Conservation (phyloP, 2,797 vertebrate species). For the Betta splendens region DNA sequence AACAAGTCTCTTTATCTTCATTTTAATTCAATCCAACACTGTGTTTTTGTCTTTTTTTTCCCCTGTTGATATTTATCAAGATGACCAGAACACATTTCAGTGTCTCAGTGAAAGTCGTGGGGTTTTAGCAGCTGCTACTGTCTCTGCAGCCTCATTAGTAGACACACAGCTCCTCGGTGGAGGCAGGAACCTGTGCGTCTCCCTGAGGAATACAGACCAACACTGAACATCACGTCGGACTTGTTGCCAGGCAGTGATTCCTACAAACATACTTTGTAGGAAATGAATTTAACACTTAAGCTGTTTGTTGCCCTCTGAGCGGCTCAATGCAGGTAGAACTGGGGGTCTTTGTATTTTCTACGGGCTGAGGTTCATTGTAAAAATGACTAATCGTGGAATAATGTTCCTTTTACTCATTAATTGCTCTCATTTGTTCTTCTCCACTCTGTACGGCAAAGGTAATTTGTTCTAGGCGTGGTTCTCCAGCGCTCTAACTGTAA, state of each 20-base stretch:
- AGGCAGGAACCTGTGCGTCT: slow-evolving; percentile 17
- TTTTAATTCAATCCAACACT: slow-evolving; percentile 21
- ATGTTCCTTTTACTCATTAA: slow-evolving; percentile 9
- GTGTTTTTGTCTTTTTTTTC: background rate
- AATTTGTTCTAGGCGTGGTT: slow-evolving; percentile 12
- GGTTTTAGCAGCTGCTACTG: slow-evolving; percentile 44
- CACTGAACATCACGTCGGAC: slow-evolving; percentile 32
- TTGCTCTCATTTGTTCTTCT: slow-evolving; percentile 15
- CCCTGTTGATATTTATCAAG: slow-evolving; percentile 17
- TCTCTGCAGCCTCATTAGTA: slow-evolving; percentile 51
- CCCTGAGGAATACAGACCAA: slow-evolving; percentile 38
- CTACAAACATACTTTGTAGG: slow-evolving; percentile 15
- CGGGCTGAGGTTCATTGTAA: slow-evolving; percentile 1
- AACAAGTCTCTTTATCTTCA: slow-evolving; percentile 15
- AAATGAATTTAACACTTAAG: slow-evolving; percentile 5
- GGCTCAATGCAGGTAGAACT: slow-evolving; percentile 8
- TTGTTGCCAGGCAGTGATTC: slow-evolving; percentile 43
- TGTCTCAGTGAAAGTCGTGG: slow-evolving; percentile 17
- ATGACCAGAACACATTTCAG: slow-evolving; percentile 11
- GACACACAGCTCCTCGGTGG: slow-evolving; percentile 24
- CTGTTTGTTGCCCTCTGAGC: background rate
- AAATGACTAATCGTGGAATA: slow-evolving; percentile 2
- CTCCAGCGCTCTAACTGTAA: slow-evolving; percentile 21
- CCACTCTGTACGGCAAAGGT: slow-evolving; percentile 6
- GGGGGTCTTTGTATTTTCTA: slow-evolving; percentile 15